phyloP scores from a whole-genome alignment of 2,797 vertebrate genomes.

The Trichosurus vulpecula region DNA sequence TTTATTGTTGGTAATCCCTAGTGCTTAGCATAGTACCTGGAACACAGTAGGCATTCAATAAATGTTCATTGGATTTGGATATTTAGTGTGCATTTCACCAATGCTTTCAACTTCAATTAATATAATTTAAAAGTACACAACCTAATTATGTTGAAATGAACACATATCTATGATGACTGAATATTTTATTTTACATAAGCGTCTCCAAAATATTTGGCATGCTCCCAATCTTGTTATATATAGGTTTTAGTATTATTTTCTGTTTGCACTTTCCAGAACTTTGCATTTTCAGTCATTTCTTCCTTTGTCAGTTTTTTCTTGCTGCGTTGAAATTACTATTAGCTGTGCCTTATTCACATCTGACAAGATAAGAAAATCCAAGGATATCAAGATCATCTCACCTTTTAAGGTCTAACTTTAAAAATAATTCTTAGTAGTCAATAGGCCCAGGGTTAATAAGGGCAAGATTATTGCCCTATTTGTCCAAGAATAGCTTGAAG shows the following conservation, averaged over 20 bases:
- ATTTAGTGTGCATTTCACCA: neutral
- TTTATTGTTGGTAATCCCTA: neutral
- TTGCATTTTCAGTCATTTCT: neutral
- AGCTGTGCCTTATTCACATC: neutral
- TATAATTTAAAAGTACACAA: neutral
- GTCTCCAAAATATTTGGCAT: neutral
- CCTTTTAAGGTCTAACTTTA: neutral
- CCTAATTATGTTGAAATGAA: neutral
- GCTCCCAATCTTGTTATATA: neutral
- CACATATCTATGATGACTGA: neutral
- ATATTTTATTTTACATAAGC: neutral
- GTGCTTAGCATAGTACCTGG: neutral
- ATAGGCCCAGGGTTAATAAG: neutral
- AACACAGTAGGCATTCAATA: neutral
- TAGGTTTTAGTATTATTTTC: neutral
- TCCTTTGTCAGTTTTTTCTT: neutral
- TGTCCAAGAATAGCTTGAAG: neutral
- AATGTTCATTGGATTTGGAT: neutral
- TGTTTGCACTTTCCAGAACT: neutral
- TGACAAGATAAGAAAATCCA: neutral
- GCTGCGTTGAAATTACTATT: neutral
- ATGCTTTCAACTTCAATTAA: neutral
- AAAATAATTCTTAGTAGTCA: neutral
- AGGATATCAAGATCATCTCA: neutral
- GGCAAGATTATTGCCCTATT: neutral